These are phyloP conservation scores for Paramormyrops hopkinsi DNA, from an alignment of 2,797 vertebrate species.

Conservation along the genomic window DNA sequence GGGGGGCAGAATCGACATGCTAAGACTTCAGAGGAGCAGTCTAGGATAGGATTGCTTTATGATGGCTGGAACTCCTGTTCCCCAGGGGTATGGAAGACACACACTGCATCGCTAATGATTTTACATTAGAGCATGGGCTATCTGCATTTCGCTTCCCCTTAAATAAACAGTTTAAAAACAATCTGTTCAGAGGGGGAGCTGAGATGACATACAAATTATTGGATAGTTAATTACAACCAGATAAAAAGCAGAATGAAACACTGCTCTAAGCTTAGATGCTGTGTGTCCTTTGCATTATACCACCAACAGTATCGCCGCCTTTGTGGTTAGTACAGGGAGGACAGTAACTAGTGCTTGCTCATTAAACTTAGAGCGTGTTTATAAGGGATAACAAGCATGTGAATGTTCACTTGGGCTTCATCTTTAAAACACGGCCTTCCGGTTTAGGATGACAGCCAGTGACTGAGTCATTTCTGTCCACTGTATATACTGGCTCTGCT, in stretches of 20 bases:
- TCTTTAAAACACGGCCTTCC: not conserved
- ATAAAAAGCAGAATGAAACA: not conserved
- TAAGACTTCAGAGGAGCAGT: not conserved
- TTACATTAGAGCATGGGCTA: not conserved
- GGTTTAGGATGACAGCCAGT: not conserved
- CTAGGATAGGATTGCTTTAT: not conserved
- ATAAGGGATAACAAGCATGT: not conserved
- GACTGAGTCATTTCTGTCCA: not conserved
- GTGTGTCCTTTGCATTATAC: not conserved
- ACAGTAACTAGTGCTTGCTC: not conserved
- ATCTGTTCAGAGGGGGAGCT: not conserved
- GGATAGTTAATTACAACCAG: constrained; percentile 1
- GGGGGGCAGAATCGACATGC: not conserved
- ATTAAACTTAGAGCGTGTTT: not conserved
- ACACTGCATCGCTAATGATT: not conserved
- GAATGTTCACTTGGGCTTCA: not conserved
- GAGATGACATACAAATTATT: not conserved
- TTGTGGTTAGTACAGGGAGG: not conserved
- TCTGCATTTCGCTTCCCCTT: not conserved
- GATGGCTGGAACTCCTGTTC: not conserved
- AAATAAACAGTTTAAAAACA: not conserved
- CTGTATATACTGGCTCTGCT: not conserved
- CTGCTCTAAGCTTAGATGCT: not conserved
- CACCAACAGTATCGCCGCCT: not conserved
- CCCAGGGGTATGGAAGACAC: not conserved